Evolutionary conservation across 2,797 vertebrate species (phyloP), one percentile per base, ranked within the genome.

Genomic region (Xenentodon cancila): DNA sequence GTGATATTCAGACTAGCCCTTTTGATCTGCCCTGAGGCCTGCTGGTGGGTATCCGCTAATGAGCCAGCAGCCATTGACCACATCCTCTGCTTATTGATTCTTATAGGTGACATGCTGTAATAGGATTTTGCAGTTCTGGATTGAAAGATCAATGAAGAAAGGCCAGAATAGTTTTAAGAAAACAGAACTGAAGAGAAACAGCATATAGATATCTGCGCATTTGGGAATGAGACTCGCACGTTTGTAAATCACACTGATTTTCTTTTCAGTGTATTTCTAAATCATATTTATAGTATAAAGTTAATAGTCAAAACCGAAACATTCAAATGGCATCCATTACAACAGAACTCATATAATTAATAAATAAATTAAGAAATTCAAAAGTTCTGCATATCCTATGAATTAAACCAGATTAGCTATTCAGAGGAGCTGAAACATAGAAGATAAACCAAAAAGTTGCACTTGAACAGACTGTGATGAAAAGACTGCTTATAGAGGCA

Each of bases 11-110:
- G 76, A 80, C 70, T 62, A 71, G 57, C 49, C 67, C 59, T 55
- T 87, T 76, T 75, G 76, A 88, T 88, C 80, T 88, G 88, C 88
- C 89, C 89, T 53, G 67, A 79, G 87, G 89, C 85, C 71, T 81
- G 90, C 89, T 87, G 62, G 64, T 80, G 85, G 88, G 81, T 63
- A 76, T 83, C 78, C 84, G 22, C 79, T 91, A 91, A 91, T 91
- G 85, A 91, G 86, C 67, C 73, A 77, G 64, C 21, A 9, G 64
- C 69, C 76, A 80, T 78, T 84, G 86, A 85, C 84, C 70, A 74
- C 54, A 81, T 90, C 70, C 79, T 80, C 59, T 66, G 44, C 54
- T 64, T 71, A 82, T 86, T 87, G 89, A 90, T 89, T 88, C 64
- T 42, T 68, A 82, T 82, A 73, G 80, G 76, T 84, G 81, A 84